phyloP scores from a whole-genome alignment of 2,888 invertebrate genomes.

The Parnassius smintheus region DNA sequence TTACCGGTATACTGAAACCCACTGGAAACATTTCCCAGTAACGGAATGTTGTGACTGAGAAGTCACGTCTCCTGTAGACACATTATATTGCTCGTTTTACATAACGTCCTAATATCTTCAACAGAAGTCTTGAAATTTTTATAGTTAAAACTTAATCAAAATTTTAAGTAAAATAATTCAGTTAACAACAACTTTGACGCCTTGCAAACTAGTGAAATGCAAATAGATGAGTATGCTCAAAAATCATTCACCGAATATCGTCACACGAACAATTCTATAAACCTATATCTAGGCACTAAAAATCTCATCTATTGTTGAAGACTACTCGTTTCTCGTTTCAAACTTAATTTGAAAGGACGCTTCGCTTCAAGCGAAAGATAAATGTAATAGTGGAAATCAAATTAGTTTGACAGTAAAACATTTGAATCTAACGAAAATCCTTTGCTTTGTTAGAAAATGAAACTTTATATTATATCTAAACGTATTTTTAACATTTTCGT shows the following conservation, averaged over 20 bases:
- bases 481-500: neutral
- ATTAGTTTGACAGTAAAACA: conserved; percentile 38
- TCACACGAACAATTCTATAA: conserved; percentile 20
- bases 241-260: conserved; percentile 2
- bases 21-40: too few species aligned
- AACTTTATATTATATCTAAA: neutral
- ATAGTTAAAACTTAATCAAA: neutral
- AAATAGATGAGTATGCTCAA: conserved; percentile 16
- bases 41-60: too few species aligned
- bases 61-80: too few species aligned
- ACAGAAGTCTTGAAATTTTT: too few species aligned
- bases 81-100: too few species aligned
- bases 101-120: too few species aligned
- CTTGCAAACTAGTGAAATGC: conserved; percentile 8
- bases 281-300: conserved; percentile 17
- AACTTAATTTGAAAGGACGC: conserved; percentile 49
- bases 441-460: neutral
- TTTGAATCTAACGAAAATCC: conserved; percentile 29
- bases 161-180: neutral
- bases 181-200: conserved; percentile 8
- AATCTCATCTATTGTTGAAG: conserved; percentile 29
- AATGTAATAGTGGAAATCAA: conserved; percentile 43
- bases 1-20: too few species aligned
- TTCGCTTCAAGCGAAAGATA: conserved; percentile 45
- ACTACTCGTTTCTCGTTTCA: conserved; percentile 38